Percentiles rank a stretch among this genome's conserved stretches.
Evolutionary conservation across 2,888 invertebrate genomes (phyloP).

Genomic region (Cephus sareptanus): DNA sequence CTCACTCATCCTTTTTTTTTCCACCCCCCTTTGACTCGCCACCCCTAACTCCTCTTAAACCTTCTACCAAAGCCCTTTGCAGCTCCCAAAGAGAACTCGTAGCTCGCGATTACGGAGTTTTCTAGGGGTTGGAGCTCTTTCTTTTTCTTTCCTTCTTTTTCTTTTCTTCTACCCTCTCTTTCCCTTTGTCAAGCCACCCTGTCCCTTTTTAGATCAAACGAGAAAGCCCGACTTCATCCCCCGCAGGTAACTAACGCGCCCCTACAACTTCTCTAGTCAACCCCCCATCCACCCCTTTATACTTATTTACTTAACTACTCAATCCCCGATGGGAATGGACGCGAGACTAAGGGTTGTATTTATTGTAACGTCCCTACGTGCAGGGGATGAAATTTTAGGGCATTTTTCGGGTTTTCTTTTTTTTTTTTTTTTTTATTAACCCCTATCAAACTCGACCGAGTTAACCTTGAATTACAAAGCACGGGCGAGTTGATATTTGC

Average conservation of each 20-base stretch:
- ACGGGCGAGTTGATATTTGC: background rate
- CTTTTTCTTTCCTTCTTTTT: background rate
- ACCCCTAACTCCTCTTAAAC: background rate
- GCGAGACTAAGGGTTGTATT: background rate
- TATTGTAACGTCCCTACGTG: background rate
- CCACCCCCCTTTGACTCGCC: background rate
- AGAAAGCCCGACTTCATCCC: background rate
- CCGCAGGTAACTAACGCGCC: background rate
- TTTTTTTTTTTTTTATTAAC: background rate
- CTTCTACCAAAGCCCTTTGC: background rate
- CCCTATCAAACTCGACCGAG: background rate
- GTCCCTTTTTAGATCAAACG: constrained; percentile 3
- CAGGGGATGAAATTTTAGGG: background rate
- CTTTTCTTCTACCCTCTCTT: constrained; percentile 8
- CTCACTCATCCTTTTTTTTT: background rate
- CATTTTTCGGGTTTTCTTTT: too few species aligned
- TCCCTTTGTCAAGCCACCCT: constrained; percentile 9
- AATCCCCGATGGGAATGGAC: background rate
- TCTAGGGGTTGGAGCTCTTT: constrained; percentile 13
- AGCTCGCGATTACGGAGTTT: constrained; percentile 20
- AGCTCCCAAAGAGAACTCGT: constrained; percentile 2
- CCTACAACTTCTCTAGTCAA: background rate
- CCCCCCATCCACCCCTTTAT: background rate
- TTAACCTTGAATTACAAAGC: background rate
- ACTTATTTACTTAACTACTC: background rate